Evolutionary conservation across 92 coral and sea anemone species (phyloP).

Genomic region (Paramuricea clavata): DNA sequence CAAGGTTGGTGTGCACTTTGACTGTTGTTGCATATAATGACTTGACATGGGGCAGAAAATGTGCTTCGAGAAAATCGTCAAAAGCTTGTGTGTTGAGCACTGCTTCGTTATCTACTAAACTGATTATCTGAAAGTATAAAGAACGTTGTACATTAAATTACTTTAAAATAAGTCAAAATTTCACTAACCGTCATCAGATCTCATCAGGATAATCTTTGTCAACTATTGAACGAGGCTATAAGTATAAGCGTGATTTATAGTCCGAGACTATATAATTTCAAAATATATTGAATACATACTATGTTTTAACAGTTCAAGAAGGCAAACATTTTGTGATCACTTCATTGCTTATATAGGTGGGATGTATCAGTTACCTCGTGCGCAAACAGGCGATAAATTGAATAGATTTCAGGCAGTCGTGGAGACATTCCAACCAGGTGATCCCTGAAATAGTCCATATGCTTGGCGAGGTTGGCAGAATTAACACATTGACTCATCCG

Average conservation of each 20-base stretch:
- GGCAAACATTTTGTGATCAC: not conserved
- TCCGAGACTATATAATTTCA: too few relatives aligned
- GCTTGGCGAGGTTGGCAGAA: not conserved
- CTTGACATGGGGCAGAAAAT: not conserved
- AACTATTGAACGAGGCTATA: too few relatives aligned
- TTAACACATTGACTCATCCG: not conserved
- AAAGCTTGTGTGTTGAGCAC: not conserved
- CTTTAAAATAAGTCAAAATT: not conserved
- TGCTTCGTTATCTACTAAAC: not conserved
- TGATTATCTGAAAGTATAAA: not conserved
- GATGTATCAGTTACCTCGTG: not conserved
- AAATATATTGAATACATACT: not conserved
- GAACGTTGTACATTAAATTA: not conserved
- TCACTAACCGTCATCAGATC: not conserved
- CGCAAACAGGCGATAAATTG: constrained; percentile 6
- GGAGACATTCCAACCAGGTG: not conserved
- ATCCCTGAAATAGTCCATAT: not conserved
- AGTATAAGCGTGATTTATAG: too few relatives aligned
- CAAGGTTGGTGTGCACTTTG: not conserved
- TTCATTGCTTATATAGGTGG: not conserved
- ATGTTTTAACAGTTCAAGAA: not conserved
- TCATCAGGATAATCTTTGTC: too few relatives aligned
- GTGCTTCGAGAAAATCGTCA: not conserved
- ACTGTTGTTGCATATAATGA: not conserved
- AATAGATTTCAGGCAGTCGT: constrained; percentile 14